These are phyloP conservation scores for Cheirogaleus major DNA, from an alignment of 2,797 vertebrate species.

Conservation along the genomic window DNA sequence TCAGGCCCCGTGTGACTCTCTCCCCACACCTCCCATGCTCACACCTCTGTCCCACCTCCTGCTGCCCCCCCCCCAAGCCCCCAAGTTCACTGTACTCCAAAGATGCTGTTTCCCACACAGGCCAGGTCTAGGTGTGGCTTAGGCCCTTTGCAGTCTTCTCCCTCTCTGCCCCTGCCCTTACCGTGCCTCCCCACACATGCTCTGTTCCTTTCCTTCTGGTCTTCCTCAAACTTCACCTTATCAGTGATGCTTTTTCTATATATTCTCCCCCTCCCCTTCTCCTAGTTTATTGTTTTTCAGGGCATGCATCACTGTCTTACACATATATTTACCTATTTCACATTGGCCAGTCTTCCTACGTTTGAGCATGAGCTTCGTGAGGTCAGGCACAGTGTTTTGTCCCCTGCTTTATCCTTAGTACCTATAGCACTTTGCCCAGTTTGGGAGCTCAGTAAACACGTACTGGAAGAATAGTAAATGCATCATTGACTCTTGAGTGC, in stretches of 20 bases:
- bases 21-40: rapidly evolving
- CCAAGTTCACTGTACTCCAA: background rate
- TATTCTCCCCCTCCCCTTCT: too few species aligned
- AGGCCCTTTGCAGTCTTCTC: background rate
- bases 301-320: background rate
- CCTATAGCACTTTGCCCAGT: background rate
- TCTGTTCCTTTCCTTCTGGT: background rate
- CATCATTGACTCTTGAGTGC: background rate
- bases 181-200: background rate
- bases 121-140: background rate
- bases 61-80: background rate
- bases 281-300: background rate
- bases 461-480: background rate
- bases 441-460: background rate
- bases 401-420: background rate
- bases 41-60: background rate
- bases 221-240: background rate
- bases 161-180: background rate
- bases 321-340: background rate
- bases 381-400: background rate
- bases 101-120: background rate
- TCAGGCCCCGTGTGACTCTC: background rate
- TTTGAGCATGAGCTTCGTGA: background rate
- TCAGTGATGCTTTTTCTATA: background rate
- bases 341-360: background rate